phyloP scores from a whole-genome alignment of 1,140 invertebrate species.

The Drosophila azteca region DNA sequence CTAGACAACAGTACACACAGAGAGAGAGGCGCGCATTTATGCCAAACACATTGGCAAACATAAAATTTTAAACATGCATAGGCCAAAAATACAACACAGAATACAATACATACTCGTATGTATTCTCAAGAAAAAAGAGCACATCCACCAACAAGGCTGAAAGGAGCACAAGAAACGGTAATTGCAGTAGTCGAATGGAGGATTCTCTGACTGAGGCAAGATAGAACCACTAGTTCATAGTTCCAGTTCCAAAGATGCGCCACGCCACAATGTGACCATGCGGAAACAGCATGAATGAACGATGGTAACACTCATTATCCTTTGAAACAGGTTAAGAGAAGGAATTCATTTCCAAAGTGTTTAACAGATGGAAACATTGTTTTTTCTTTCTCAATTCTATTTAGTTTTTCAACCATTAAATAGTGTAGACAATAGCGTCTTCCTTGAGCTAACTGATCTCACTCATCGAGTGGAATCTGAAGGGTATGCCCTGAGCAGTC shows the following conservation, averaged over 20 bases:
- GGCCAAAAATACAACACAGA: slow-evolving; percentile 77
- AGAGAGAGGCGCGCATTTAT: slow-evolving; percentile 60
- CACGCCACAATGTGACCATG: too few relatives aligned
- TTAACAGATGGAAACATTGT: too few relatives aligned
- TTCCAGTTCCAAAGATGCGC: too few relatives aligned
- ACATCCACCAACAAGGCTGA: slow-evolving; percentile 38
- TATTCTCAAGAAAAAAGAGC: slow-evolving; percentile 35
- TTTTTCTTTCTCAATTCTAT: too few relatives aligned
- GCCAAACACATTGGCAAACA: slow-evolving; percentile 77
- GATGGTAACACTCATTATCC: too few relatives aligned
- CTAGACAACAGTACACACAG: slow-evolving; percentile 51
- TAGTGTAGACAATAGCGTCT: too few relatives aligned
- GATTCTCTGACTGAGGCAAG: slow-evolving; percentile 5
- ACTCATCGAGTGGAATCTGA: slow-evolving; percentile 4
- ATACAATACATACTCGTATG: slow-evolving; percentile 64
- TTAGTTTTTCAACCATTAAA: too few relatives aligned
- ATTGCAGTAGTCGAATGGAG: neutral
- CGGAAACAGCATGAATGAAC: neutral
- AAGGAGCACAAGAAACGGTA: slow-evolving; percentile 4
- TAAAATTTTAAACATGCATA: slow-evolving; percentile 81
- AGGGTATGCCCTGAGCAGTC: slow-evolving; percentile 47
- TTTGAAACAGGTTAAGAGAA: too few relatives aligned
- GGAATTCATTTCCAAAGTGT: too few relatives aligned
- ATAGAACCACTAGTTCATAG: too few relatives aligned
- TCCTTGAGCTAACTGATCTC: neutral